These are phyloP conservation scores for Eira barbara DNA, from an alignment of 2,113 vertebrate genomes.

Conservation along the genomic window DNA sequence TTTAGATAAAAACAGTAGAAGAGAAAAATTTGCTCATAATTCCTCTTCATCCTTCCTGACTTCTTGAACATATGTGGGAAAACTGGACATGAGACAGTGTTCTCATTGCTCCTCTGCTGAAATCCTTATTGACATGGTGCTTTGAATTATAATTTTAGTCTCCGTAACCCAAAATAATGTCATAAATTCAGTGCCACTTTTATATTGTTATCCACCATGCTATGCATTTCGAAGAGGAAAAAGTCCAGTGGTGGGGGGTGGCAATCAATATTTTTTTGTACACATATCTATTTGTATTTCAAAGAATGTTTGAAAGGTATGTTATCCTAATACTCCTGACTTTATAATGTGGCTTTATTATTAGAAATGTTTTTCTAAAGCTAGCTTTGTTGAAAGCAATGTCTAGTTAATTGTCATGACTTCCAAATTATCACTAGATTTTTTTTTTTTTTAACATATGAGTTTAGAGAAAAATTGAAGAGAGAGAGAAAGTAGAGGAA, in stretches of 20 bases:
- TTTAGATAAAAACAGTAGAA: neutral
- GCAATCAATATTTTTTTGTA: neutral
- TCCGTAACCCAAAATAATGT: neutral
- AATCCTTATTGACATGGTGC: neutral
- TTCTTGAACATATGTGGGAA: neutral
- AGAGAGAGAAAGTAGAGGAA: neutral
- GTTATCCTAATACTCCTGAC: neutral
- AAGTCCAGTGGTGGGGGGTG: neutral
- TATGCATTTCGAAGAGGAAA: neutral
- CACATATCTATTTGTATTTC: neutral
- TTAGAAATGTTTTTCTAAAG: neutral
- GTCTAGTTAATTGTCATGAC: neutral
- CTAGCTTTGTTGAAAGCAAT: neutral
- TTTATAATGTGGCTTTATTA: neutral
- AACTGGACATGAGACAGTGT: neutral
- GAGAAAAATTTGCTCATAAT: neutral
- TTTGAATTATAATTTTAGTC: neutral
- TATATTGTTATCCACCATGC: neutral
- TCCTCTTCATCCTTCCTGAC: accelerated
- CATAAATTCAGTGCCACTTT: neutral
- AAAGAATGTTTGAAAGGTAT: neutral
- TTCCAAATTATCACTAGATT: neutral
- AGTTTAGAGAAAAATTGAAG: neutral
- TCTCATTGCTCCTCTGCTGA: neutral
- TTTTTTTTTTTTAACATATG: neutral